Evolutionary conservation across 2,113 vertebrate species (phyloP).

Genomic region (Macrotus californicus): DNA sequence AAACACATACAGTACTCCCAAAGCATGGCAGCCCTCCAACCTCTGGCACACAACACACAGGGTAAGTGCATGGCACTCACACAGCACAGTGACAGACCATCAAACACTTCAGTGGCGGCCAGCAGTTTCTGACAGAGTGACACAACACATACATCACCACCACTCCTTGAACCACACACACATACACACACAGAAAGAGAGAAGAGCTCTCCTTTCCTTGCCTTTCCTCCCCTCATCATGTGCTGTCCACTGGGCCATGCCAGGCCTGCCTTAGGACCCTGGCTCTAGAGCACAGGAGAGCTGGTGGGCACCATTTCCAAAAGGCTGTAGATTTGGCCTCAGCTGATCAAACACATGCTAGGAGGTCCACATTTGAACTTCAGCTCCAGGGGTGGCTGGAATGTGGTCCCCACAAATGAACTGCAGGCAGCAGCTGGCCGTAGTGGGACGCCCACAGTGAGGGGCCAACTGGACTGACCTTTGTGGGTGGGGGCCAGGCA

Average conservation of each 20-base stretch:
- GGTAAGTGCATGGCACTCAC: background rate
- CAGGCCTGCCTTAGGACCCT: background rate
- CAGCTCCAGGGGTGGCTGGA: background rate
- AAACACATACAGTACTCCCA: background rate
- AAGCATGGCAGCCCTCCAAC: background rate
- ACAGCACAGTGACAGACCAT: background rate
- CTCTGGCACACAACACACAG: background rate
- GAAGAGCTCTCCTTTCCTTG: background rate
- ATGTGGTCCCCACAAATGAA: conserved; percentile 43
- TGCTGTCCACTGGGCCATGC: background rate
- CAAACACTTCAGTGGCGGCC: background rate
- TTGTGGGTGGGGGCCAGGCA: conserved; percentile 17
- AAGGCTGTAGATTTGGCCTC: conserved; percentile 42
- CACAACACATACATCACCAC: background rate
- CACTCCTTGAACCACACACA: background rate
- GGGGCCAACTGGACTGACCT: background rate
- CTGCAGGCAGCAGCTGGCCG: conserved; percentile 38
- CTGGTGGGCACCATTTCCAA: conserved; percentile 12
- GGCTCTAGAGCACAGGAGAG: conserved; percentile 10
- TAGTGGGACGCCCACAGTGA: background rate
- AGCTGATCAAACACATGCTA: conserved; percentile 68
- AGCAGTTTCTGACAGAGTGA: background rate
- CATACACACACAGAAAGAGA: background rate
- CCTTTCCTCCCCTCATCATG: background rate
- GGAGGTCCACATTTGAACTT: conserved; percentile 43